These are phyloP conservation scores for Pterobdella sp. DNA, from an alignment of 2,888 invertebrate genomes.

Conservation along the genomic window DNA sequence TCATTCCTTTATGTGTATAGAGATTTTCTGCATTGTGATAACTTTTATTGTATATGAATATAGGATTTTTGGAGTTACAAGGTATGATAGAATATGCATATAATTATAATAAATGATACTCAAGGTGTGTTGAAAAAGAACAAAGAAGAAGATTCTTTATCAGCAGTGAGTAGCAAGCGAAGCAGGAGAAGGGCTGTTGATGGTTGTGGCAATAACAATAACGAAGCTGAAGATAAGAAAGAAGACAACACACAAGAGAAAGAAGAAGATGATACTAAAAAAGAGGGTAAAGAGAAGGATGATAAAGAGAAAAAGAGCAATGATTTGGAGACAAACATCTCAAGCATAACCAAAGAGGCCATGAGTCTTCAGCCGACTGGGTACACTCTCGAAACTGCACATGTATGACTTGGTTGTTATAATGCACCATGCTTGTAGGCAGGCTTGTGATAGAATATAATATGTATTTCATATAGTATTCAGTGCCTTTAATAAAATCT, in stretches of 20 bases:
- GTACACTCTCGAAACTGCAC: conserved; percentile 86
- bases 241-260: background rate
- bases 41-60: no score
- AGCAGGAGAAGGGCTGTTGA: background rate
- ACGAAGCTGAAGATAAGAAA: background rate
- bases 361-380: conserved; percentile 95
- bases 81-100: no score
- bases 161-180: background rate
- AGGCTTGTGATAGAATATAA: no score
- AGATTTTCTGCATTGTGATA: no score
- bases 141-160: background rate
- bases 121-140: background rate
- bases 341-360: conserved; percentile 84
- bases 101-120: no score
- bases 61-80: no score
- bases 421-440: background rate
- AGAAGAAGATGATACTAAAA: conserved; percentile 26
- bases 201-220: background rate
- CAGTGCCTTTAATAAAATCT: no score
- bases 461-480: no score
- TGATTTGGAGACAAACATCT: conserved; percentile 58
- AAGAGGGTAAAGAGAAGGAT: background rate
- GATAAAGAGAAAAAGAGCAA: conserved; percentile 20
- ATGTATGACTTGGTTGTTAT: conserved; percentile 55
- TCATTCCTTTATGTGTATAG: no score